Evolutionary conservation across 2,113 vertebrate genomes (phyloP).

Genomic region (Campylomormyrus numenius): DNA sequence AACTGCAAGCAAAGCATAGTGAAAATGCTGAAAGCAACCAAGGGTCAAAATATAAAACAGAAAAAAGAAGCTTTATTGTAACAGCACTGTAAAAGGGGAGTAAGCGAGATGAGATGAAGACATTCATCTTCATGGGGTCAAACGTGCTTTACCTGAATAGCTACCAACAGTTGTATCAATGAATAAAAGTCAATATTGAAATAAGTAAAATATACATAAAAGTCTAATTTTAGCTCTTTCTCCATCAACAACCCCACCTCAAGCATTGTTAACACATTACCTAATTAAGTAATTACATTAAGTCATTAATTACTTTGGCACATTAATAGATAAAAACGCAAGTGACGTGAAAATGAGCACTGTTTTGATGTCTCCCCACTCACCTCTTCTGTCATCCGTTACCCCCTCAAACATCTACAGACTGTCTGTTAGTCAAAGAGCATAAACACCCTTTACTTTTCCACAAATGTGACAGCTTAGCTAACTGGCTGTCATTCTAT

Average conservation of each 20-base stretch:
- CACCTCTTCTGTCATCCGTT: not conserved
- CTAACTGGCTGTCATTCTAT: not conserved
- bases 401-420: not conserved
- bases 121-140: not conserved
- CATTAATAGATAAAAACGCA: not conserved
- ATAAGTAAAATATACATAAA: not conserved
- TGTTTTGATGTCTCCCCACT: not conserved
- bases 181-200: not conserved
- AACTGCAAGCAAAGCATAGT: not conserved
- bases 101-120: not conserved
- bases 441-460: not conserved
- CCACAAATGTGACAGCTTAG: not conserved
- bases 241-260: not conserved
- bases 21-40: not conserved
- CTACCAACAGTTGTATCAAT: not conserved
- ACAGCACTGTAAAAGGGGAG: not conserved
- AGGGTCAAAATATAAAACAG: not conserved
- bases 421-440: not conserved
- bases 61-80: not conserved
- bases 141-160: not conserved
- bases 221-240: not conserved
- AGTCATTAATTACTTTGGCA: not conserved
- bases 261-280: not conserved
- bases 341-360: not conserved
- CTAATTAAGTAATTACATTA: not conserved